phyloP scores from a whole-genome alignment of 2,888 invertebrate species.

The Leucophenga maculata region DNA sequence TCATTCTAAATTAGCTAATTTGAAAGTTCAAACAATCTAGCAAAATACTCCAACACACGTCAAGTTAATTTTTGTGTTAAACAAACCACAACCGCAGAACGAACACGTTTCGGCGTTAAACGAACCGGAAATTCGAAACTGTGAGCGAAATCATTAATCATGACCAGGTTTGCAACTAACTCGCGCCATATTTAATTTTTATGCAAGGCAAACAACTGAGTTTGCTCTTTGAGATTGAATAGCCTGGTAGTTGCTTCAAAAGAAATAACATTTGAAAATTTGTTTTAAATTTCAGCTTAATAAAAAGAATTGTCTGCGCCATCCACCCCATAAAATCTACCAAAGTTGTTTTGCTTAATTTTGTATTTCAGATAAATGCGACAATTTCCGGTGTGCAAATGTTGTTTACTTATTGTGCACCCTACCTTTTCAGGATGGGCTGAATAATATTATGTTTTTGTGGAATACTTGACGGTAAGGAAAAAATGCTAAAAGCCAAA shows the following conservation, averaged over 20 bases:
- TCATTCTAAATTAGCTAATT: background rate
- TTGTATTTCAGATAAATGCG: background rate
- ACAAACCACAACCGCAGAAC: conserved; percentile 52
- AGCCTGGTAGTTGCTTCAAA: conserved; percentile 33
- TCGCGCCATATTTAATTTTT: conserved; percentile 21
- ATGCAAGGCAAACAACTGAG: background rate
- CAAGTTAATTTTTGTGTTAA: conserved; percentile 56
- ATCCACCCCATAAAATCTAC: no score
- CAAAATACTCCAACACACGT: conserved; percentile 37
- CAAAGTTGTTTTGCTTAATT: background rate
- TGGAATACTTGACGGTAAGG: no score
- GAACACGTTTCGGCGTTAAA: conserved; percentile 16
- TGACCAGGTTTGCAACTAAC: conserved; percentile 46
- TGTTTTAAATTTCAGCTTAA: no score
- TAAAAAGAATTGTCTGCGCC: no score
- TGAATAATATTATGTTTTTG: no score
- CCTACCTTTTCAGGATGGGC: no score
- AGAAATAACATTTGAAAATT: background rate
- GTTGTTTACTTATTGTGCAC: background rate
- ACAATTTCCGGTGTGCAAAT: background rate
- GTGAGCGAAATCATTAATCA: conserved; percentile 55
- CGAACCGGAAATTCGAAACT: conserved; percentile 14
- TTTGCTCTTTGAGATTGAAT: background rate
- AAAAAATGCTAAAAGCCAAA: no score
- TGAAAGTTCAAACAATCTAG: conserved; percentile 28